phyloP scores from a whole-genome alignment of 2,113 vertebrate genomes.

The Irena cyanogastra region DNA sequence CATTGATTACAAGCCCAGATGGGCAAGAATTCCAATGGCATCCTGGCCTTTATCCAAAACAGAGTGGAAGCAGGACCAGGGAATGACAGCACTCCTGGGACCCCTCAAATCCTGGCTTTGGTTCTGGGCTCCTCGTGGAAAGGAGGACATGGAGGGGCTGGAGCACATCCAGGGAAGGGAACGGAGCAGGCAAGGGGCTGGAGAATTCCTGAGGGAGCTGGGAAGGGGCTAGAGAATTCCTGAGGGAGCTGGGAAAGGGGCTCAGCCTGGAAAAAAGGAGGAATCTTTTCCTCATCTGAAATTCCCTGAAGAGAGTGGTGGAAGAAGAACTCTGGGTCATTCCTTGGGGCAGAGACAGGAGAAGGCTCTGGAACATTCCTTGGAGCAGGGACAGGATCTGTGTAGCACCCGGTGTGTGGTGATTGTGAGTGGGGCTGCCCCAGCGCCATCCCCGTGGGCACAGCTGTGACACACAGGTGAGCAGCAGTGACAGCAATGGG shows the following conservation, averaged over 20 bases:
- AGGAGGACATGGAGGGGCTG: fast-evolving
- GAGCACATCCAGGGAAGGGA: not conserved
- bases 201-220: not conserved
- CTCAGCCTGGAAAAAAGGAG: not conserved
- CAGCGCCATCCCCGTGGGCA: too few relatives aligned
- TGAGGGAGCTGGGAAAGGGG: not conserved
- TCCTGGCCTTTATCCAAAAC: fast-evolving
- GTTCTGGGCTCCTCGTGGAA: not conserved
- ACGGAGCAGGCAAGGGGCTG: not conserved
- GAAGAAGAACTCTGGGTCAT: not conserved
- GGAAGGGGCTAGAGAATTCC: not conserved
- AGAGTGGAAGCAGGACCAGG: not conserved
- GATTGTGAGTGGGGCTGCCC: too few relatives aligned
- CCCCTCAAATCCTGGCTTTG: not conserved
- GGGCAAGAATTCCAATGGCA: not conserved
- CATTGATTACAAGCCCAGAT: not conserved
- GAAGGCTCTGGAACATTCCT: too few relatives aligned
- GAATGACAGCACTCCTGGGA: not conserved
- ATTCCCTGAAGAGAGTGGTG: not conserved
- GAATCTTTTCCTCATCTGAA: too few relatives aligned
- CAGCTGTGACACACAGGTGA: too few relatives aligned
- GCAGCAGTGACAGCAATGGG: too few relatives aligned
- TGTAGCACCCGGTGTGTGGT: too few relatives aligned
- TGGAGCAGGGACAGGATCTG: fast-evolving
- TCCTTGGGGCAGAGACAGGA: too few relatives aligned